Conservation (phyloP, 2,797 vertebrate genomes). For the Ctenochaetus hawaiiensis region DNA sequence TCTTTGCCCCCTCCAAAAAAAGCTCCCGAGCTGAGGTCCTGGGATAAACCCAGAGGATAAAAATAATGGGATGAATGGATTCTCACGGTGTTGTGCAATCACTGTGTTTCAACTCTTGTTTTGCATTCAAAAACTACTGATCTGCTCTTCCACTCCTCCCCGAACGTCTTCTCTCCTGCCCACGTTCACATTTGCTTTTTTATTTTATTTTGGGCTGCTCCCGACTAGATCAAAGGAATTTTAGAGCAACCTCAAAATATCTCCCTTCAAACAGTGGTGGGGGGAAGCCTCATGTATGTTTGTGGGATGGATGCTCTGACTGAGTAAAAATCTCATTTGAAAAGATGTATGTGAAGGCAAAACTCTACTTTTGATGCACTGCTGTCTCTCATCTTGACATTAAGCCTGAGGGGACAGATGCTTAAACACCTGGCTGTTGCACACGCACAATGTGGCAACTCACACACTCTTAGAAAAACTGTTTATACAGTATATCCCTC, state of each 20-base stretch:
- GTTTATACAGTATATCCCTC: background rate
- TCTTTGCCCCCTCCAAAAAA: background rate
- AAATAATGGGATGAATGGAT: conserved; percentile 9
- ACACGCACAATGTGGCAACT: conserved; percentile 18
- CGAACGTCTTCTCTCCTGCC: conserved; percentile 23
- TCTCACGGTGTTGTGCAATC: conserved; percentile 41
- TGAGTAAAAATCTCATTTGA: conserved; percentile 41
- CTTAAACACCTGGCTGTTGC: conserved; percentile 52
- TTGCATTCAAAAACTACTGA: conserved; percentile 40
- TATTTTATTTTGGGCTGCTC: conserved; percentile 54
- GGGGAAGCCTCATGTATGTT: conserved; percentile 50
- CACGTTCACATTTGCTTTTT: conserved; percentile 37
- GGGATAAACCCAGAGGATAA: background rate
- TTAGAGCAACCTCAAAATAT: conserved; percentile 75
- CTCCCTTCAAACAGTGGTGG: conserved; percentile 54
- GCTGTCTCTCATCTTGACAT: conserved; percentile 54
- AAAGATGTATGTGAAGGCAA: conserved; percentile 49
- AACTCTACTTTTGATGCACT: conserved; percentile 18
- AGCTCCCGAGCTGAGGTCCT: background rate
- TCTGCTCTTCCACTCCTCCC: conserved; percentile 35
- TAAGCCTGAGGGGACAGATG: conserved; percentile 50
- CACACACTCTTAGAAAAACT: background rate
- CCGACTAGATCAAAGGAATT: conserved; percentile 74
- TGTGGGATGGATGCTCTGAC: conserved; percentile 54
- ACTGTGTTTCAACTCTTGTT: conserved; percentile 24